Evolutionary conservation across 2,113 vertebrate genomes (phyloP), one percentile per base, ranked within the genome.

Genomic region (Capra hircus): DNA sequence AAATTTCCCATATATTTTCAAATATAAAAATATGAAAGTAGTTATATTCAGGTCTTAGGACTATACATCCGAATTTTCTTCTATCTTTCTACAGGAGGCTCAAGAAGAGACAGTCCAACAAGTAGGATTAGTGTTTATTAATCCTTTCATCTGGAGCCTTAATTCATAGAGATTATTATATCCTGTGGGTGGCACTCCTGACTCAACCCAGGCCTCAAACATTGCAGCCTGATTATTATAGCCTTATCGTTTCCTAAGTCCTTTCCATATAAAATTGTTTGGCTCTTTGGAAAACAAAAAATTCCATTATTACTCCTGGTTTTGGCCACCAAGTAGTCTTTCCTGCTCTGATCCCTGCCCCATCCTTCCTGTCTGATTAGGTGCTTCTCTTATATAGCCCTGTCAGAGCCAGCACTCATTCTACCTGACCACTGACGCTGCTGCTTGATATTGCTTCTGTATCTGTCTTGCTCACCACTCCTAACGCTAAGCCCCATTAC

Each of bases 151-250:
- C 28, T 48, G 25, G 74, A 80, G 25, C 7, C 15, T 78, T 23
- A 7, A 96, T 67, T 10, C 10, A 50, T 89, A 71, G 2, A 60
- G 19, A 71, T 60, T 40, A 57, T 33, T 30, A 6, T 62, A 50
- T 21, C 8, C 7, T 19, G 0, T 12, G 7, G 6, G 0, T 12
- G 7, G 6, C 45, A 3, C 2, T 53, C 4, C 2, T 6, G 3
- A 40, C 45, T 57, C 40, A 91, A 84, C 12, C 23, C 33, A 13
- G n/a, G 1, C 33, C 92, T 21, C 30, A 33, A 67, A 30, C 11
- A 36, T 74, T 74, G n/a, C 19, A 74, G n/a, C 67, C 11, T 2
- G 28, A 55, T 15, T n/a, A 43, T 6, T 88, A 17, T 1, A 25
- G 25, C 13, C 21, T 40, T 28, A 71, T 30, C 27, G 60, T 94